phyloP scores from a whole-genome alignment of 1,140 invertebrate species.

The Papilio aristodemus region DNA sequence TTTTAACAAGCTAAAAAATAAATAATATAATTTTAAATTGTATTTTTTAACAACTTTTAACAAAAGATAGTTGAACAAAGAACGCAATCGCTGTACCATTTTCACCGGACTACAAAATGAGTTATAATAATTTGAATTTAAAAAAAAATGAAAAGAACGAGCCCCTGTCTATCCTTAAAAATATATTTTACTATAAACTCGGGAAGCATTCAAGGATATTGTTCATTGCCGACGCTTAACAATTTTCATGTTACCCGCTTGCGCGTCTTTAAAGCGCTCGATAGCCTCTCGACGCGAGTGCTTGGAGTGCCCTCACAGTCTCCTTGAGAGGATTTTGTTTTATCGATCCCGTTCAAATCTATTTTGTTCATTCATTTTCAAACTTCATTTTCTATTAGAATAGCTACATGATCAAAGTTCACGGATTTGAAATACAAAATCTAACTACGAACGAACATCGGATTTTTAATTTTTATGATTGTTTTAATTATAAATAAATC shows the following conservation, averaged over 20 bases:
- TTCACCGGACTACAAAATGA: too few species aligned
- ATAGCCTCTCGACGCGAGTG: slow-evolving; percentile 19
- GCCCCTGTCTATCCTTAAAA: not conserved
- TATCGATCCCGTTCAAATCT: slow-evolving; percentile 13
- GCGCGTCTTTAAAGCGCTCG: slow-evolving; percentile 11
- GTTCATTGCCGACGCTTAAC: slow-evolving; percentile 3
- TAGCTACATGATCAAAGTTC: not conserved
- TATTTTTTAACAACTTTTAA: too few species aligned
- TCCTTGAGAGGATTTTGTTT: slow-evolving; percentile 28
- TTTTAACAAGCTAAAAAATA: too few species aligned
- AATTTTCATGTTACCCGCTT: slow-evolving; percentile 4
- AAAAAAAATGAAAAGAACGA: too few species aligned
- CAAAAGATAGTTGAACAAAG: too few species aligned
- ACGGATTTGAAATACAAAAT: too few species aligned
- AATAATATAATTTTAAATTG: too few species aligned
- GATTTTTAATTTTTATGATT: too few species aligned
- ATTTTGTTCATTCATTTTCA: slow-evolving; percentile 13
- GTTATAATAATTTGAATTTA: too few species aligned
- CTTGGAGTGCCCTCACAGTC: not conserved
- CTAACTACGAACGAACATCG: too few species aligned
- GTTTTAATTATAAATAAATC: too few species aligned
- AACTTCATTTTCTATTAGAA: not conserved
- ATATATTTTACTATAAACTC: not conserved
- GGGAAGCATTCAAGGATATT: not conserved
- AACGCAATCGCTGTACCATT: too few species aligned